Percentiles rank a stretch among this genome's conserved stretches.
Conservation (phyloP, 1,140 invertebrate genomes). For the Trigoniulus corallinus region DNA sequence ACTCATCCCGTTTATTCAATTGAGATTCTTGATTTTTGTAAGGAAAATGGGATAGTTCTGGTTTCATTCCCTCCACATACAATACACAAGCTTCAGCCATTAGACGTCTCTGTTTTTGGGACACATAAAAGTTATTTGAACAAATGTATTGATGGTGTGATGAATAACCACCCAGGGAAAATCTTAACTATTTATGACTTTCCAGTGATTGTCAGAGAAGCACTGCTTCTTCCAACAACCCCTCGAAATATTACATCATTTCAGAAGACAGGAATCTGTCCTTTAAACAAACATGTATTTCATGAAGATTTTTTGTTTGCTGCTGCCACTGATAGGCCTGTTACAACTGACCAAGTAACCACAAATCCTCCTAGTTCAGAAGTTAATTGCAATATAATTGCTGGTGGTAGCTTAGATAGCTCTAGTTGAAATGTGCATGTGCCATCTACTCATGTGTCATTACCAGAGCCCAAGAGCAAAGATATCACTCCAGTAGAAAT, state of each 20-base stretch:
- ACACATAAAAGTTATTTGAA: constrained; percentile 13
- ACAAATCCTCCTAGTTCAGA: not conserved
- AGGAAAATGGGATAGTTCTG: constrained; percentile 13
- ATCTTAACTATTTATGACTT: constrained; percentile 21
- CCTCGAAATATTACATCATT: constrained; percentile 21
- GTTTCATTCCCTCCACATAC: constrained; percentile 15
- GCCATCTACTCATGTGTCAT: no score
- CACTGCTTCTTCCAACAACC: constrained; percentile 17
- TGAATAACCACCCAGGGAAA: not conserved
- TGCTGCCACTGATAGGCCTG: constrained; percentile 9
- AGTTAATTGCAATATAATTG: no score
- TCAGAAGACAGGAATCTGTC: constrained; percentile 18
- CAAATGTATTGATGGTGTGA: not conserved
- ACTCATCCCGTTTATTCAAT: constrained; percentile 20
- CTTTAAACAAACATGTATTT: constrained; percentile 22
- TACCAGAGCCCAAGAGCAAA: no score
- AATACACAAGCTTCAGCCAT: constrained; percentile 16
- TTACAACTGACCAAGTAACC: no score
- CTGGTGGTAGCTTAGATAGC: not conserved
- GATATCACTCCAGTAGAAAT: no score
- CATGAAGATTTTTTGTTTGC: constrained; percentile 14
- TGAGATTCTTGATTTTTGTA: constrained; percentile 17
- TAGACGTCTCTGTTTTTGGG: constrained; percentile 15
- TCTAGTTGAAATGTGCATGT: not conserved
- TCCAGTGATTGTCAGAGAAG: constrained; percentile 14